phyloP scores from a whole-genome alignment of 1,140 invertebrate species.

The Drosophila nasuta region DNA sequence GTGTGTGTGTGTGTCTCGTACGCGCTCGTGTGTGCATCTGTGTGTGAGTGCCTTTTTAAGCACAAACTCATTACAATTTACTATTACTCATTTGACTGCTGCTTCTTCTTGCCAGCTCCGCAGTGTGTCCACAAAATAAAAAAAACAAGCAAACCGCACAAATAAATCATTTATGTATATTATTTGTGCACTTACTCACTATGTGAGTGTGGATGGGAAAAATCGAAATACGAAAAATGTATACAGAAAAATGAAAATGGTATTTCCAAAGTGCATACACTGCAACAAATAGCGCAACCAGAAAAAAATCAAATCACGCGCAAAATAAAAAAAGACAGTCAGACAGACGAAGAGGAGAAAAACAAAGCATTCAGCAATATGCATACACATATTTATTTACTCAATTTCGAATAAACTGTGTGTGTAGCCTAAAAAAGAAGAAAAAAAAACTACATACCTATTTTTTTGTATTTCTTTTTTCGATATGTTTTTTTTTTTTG shows the following conservation, averaged over 20 bases:
- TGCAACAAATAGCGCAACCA: slow-evolving; percentile 13
- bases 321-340: neutral
- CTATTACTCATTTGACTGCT: slow-evolving; percentile 71
- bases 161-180: slow-evolving; percentile 25
- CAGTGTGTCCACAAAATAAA: neutral
- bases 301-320: slow-evolving; percentile 11
- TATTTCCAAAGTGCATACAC: slow-evolving; percentile 35
- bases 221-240: slow-evolving; percentile 49
- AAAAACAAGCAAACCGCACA: slow-evolving; percentile 24
- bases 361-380: slow-evolving; percentile 5
- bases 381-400: slow-evolving; percentile 37
- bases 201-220: slow-evolving; percentile 15
- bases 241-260: slow-evolving; percentile 34
- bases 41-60: slow-evolving; percentile 46
- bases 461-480: slow-evolving; percentile 50
- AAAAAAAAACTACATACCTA: slow-evolving; percentile 67
- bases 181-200: neutral
- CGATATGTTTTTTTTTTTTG: slow-evolving; percentile 55
- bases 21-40: slow-evolving; percentile 38
- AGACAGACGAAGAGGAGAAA: neutral
- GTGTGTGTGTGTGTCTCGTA: slow-evolving; percentile 37
- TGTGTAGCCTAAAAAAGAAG: slow-evolving; percentile 1
- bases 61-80: slow-evolving; percentile 62
- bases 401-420: slow-evolving; percentile 53
- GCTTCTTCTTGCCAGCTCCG: slow-evolving; percentile 13